phyloP scores from a whole-genome alignment of 2,888 invertebrate genomes.

The Drosophila neonasuta region DNA sequence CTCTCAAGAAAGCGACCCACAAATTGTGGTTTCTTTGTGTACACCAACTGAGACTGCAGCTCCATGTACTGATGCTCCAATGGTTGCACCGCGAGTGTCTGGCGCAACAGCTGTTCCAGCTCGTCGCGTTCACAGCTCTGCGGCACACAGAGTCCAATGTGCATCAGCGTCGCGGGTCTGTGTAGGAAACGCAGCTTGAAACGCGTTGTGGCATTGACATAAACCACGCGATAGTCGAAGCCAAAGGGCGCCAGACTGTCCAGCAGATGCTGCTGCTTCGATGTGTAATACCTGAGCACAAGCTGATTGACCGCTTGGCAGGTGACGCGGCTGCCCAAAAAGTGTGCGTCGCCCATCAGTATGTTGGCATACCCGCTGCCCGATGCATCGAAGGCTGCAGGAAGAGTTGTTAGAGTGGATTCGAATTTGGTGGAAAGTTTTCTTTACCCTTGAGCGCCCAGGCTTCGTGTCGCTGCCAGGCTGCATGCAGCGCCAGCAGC shows the following conservation, averaged over 20 bases:
- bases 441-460: no score
- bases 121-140: slow-evolving; percentile 23
- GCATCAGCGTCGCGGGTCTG: slow-evolving; percentile 23
- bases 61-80: slow-evolving; percentile 8
- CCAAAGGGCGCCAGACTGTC: slow-evolving; percentile 34
- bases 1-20: slow-evolving; percentile 9
- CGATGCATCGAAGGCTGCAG: slow-evolving; percentile 53
- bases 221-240: slow-evolving; percentile 49
- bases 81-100: neutral
- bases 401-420: no score
- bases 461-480: no score
- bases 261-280: slow-evolving; percentile 6
- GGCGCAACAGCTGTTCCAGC: slow-evolving; percentile 32
- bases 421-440: no score
- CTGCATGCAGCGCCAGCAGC: no score
- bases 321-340: slow-evolving; percentile 47
- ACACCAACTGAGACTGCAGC: slow-evolving; percentile 32
- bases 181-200: slow-evolving; percentile 20
- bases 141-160: slow-evolving; percentile 56
- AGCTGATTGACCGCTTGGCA: slow-evolving; percentile 37
- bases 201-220: slow-evolving; percentile 34
- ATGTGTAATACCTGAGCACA: slow-evolving; percentile 23
- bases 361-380: slow-evolving; percentile 43
- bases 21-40: slow-evolving; percentile 37
- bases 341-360: slow-evolving; percentile 42